These are phyloP conservation scores for Erpetoichthys calabaricus DNA, from an alignment of 2,797 vertebrate species.

Conservation along the genomic window DNA sequence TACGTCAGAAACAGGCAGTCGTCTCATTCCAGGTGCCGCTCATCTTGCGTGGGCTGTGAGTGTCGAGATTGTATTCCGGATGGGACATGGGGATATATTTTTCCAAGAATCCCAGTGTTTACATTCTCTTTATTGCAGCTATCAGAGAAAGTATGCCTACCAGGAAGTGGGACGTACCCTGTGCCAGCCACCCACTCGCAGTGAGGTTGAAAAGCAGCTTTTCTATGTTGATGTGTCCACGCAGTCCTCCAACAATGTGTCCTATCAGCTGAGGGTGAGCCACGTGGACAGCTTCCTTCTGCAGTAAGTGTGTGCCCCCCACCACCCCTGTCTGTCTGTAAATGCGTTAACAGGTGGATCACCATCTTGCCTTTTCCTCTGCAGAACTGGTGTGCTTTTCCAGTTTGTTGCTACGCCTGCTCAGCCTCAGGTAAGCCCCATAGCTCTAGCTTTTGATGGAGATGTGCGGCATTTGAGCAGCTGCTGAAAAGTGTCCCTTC, in stretches of 20 bases:
- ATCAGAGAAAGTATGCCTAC: slow-evolving; percentile 87
- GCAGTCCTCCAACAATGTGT: slow-evolving; percentile 54
- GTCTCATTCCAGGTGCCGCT: slow-evolving; percentile 92
- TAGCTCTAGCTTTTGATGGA: neutral
- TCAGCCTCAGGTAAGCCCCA: slow-evolving; percentile 75
- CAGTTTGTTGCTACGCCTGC: slow-evolving; percentile 85
- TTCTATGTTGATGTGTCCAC: slow-evolving; percentile 93
- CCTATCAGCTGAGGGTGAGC: slow-evolving; percentile 75
- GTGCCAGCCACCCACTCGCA: slow-evolving; percentile 76
- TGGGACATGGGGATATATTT: neutral
- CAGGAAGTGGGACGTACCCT: slow-evolving; percentile 78
- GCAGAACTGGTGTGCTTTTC: slow-evolving; percentile 69
- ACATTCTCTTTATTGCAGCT: slow-evolving; percentile 37
- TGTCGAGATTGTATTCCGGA: no score
- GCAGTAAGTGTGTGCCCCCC: slow-evolving; percentile 48
- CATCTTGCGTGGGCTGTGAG: slow-evolving; percentile 89
- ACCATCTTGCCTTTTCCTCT: slow-evolving; percentile 7
- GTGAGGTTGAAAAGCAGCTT: slow-evolving; percentile 64
- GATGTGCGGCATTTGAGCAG: no score
- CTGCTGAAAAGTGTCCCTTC: no score
- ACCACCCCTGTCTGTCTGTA: neutral
- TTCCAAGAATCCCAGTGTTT: slow-evolving; percentile 2
- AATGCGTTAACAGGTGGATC: neutral
- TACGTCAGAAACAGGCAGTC: slow-evolving; percentile 86
- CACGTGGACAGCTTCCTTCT: slow-evolving; percentile 79